Base-by-base conservation (phyloP, 2,888 invertebrate species). In the Cephus rjabovi region DNA sequence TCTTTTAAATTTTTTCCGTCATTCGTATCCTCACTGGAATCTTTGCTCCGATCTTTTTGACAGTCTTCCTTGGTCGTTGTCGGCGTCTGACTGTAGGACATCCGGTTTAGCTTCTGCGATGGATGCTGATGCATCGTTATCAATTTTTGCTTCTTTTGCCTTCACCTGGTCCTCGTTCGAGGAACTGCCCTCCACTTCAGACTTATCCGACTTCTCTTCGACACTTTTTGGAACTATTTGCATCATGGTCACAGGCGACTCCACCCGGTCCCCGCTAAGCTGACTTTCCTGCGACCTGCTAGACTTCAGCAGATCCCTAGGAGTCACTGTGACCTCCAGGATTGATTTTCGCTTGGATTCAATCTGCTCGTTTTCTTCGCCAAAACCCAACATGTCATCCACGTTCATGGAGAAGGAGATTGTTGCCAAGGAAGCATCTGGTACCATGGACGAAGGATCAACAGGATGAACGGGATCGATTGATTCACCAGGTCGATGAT, bases 231-330 rank as follows among this genome's bases (percentile, higher is more conserved):
- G 83, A 1, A 79, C 84, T 68, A 84, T 84, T 71, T 87, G 86
- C 81, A 86, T 84, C 84, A 86, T 86, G 35, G 86, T 86, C 12
- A 86, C 80, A 23, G 86, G 86, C 4, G 86, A 84, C 35, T 82
- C 81, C 1, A 79, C 77, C 70, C 84, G 81, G 11, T 81, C 86
- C 30, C 80, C 81, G 31, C 83, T 81, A 11, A 81, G 73, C 68
- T 83, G 83, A 73, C 83, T 84, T 31, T 83, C 82, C 75, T 84
- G 83, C 1, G 84, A 84, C 35, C 78, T 68, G 34, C 80, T 82
- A 6, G 82, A 81, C 74, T 81, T 82, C 78, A 80, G 77, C 15
- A 82, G 68, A 71, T 83, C 79, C 9, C 81, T 76, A 4, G 83
- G 81, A 0, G 79, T 82, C 73, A 82, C 34, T 0, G 82, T 81